Evolutionary conservation across 2,888 invertebrate species (phyloP), one percentile per base, ranked within the genome.

Genomic region (Sesia bembeciformis): DNA sequence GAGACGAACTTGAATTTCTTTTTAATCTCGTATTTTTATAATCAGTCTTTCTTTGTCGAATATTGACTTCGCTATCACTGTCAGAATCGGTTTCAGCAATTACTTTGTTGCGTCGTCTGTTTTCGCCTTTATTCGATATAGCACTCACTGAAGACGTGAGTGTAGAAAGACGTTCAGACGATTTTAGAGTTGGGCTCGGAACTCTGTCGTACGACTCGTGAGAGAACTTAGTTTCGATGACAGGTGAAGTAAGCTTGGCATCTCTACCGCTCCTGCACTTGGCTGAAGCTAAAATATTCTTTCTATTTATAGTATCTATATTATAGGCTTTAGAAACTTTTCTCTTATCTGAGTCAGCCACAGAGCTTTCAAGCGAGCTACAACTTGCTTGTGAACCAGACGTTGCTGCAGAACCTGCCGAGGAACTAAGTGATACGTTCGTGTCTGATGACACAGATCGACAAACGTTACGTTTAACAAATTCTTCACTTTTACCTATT

Each of bases 201-300:
- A 89, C 87, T 64, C 80, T 87, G 76, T 84, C 81, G 65, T 74
- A 70, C 63, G 86, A 77, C 79, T 92, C 92, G 69, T 93, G 93
- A 58, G 92, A 89, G 77, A 93, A 92, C 72, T 94, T 93, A 60
- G 94, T 90, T 82, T 94, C 93, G 67, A 94, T 92, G 61, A 94
- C 90, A 51, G 94, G 93, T 50, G 94, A 94, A 52, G 94, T 93
- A 8, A 91, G 90, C 66, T 94, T 94, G 55, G 93, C 88, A 76
- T 95, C 94, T 64, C 93, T 91, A 4, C 96, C 96, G 75, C 95
- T 96, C 68, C 96, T 92, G 74, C 95, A 95, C 80, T 95, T 94
- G 0, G 96, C 96, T 52, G 96, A 96, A 39, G 96, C 95, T 53
- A 97, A 86, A 62, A 97, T 96, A 75, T 96, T 96, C 79, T 96